Conservation (phyloP, 2,888 invertebrate genomes). For the Temnothorax rugatulus region DNA sequence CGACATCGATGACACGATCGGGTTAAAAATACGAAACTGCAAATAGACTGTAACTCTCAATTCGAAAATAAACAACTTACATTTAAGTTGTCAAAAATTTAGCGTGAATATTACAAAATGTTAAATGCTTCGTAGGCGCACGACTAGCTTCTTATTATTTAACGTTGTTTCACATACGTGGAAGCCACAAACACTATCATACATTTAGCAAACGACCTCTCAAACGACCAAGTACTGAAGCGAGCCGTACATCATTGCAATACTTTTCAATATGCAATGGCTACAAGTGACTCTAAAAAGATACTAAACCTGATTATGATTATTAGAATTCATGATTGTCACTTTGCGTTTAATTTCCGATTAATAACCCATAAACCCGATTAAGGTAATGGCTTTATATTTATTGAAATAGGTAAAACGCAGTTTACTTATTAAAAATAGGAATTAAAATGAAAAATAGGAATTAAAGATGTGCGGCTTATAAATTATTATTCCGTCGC, state of each 20-base stretch:
- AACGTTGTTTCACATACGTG: not conserved
- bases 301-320: too few species aligned
- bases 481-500: too few species aligned
- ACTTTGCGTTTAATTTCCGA: too few species aligned
- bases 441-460: too few species aligned
- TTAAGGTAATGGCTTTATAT: too few species aligned
- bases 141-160: not conserved
- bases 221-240: not conserved
- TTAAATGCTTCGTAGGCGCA: not conserved
- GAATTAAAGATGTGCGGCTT: too few species aligned
- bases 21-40: constrained; percentile 27
- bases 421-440: too few species aligned
- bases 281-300: too few species aligned
- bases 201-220: not conserved
- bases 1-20: not conserved
- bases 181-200: not conserved
- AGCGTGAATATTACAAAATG: not conserved
- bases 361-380: too few species aligned
- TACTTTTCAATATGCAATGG: not conserved
- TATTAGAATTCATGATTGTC: too few species aligned
- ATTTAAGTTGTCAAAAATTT: not conserved
- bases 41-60: constrained; percentile 24
- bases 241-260: not conserved
- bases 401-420: too few species aligned
- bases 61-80: not conserved